These are phyloP conservation scores for Malthinus seriepunctatus DNA, from an alignment of 2,888 invertebrate genomes.

Conservation along the genomic window DNA sequence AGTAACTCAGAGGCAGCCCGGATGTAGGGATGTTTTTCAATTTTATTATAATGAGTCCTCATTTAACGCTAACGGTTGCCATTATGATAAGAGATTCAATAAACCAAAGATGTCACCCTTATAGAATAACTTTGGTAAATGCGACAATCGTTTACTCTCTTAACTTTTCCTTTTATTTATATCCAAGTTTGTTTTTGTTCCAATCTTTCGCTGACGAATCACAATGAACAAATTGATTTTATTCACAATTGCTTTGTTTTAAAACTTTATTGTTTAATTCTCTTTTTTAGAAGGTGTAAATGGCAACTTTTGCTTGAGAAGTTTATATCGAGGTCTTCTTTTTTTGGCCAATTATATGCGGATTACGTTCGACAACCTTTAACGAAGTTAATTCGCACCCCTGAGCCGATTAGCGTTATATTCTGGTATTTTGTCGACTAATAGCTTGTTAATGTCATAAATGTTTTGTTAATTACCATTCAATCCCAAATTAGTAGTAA, in stretches of 20 bases:
- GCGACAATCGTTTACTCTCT: conserved; percentile 25
- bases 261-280: too few species aligned
- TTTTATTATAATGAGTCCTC: conserved; percentile 50
- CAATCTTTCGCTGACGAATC: conserved; percentile 11
- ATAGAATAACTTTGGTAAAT: conserved; percentile 30
- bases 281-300: too few species aligned
- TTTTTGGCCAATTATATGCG: too few species aligned
- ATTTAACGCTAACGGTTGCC: conserved; percentile 46
- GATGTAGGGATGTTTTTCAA: conserved; percentile 45
- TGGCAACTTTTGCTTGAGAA: too few species aligned
- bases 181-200: conserved; percentile 24
- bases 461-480: too few species aligned
- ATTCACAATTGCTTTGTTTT: neutral
- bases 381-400: too few species aligned
- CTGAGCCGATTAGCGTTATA: too few species aligned
- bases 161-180: conserved; percentile 11
- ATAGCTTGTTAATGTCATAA: too few species aligned
- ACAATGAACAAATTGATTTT: conserved; percentile 2
- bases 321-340: too few species aligned
- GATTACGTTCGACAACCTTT: too few species aligned
- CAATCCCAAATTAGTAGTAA: too few species aligned
- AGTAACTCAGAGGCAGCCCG: conserved; percentile 30
- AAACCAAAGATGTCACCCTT: conserved; percentile 39
- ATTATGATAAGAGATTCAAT: conserved; percentile 50
- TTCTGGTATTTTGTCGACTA: too few species aligned